Evolutionary conservation across 2,888 invertebrate species (phyloP), one percentile per base, ranked within the genome.

Genomic region (Andrena dorsata): DNA sequence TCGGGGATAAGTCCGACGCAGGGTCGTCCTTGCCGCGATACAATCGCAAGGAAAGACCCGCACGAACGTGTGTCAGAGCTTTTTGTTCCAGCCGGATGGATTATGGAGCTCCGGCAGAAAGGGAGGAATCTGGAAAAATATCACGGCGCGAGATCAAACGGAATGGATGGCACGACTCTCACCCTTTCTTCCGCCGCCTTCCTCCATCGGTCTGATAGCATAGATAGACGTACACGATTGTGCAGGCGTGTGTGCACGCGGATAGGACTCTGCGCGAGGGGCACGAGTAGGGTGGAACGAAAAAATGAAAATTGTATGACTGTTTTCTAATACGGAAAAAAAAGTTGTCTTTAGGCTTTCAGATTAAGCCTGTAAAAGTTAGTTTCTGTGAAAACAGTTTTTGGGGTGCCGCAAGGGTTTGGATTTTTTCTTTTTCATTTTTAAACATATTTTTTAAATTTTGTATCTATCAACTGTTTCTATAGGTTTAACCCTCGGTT

Each of bases 121-220:
- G 68, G 41, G 58, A 74, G 70, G 75, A 87, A 89, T 85, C 83
- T 78, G 83, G 85, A 87, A 87, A 88, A 89, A 88, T 88, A 88
- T 88, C 89, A 87, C 84, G 85, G 81, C 73, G 75, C 75, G 78
- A 85, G 88, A 88, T 88, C 88, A 88, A 88, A 88, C 85, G 87
- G 78, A 85, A 83, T 83, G 87, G 82, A 79, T 82, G 80, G 80
- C 69, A 64, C 76, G 60, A 65, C 74, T 69, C 79, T 35, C 32
- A 32, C 16, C 30, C 61, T 20, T 35, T 7, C 7, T 26, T 32
- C 28, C 10, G 20, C n/a, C 23, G 3, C 28, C 30, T 63, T 28
- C 51, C 63, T 61, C 35, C 65, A 60, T 80, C 60, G 81, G 47
- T 49, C 61, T 32, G 80, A 81, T 65, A 65, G 60, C 35, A 26